phyloP scores from a whole-genome alignment of 2,113 vertebrate genomes.

The Pollimyrus isidori region DNA sequence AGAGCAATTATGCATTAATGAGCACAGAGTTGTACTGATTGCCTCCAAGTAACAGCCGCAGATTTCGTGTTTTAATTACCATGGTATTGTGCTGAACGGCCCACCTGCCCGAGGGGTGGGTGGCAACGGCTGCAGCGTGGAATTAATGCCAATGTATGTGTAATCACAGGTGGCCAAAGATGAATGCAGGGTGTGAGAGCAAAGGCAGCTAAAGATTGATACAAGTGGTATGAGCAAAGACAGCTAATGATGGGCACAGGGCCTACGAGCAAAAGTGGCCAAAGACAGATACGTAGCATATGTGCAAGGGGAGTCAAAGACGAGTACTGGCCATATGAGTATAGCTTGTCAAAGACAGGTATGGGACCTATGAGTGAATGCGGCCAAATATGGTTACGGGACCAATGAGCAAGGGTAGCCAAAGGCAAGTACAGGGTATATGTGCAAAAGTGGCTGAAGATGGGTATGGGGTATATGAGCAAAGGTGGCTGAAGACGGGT shows the following conservation, averaged over 20 bases:
- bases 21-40: neutral
- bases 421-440: neutral
- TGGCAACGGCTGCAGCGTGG: neutral
- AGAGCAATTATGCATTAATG: constrained; percentile 7
- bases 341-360: too few species aligned
- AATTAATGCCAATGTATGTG: neutral
- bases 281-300: neutral
- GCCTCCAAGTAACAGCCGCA: neutral
- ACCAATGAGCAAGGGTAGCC: too few species aligned
- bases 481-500: neutral
- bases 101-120: neutral
- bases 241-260: neutral
- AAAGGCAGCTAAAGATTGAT: neutral
- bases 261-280: neutral
- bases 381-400: too few species aligned
- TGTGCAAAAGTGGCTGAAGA: neutral
- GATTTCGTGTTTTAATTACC: constrained; percentile 14
- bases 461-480: too few species aligned
- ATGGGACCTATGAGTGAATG: too few species aligned
- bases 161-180: neutral
- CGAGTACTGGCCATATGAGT: too few species aligned
- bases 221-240: neutral
- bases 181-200: neutral
- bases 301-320: neutral
- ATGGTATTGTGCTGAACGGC: neutral